Base-by-base conservation (phyloP, 2,113 vertebrate genomes). In the Salvelinus alpinus region DNA sequence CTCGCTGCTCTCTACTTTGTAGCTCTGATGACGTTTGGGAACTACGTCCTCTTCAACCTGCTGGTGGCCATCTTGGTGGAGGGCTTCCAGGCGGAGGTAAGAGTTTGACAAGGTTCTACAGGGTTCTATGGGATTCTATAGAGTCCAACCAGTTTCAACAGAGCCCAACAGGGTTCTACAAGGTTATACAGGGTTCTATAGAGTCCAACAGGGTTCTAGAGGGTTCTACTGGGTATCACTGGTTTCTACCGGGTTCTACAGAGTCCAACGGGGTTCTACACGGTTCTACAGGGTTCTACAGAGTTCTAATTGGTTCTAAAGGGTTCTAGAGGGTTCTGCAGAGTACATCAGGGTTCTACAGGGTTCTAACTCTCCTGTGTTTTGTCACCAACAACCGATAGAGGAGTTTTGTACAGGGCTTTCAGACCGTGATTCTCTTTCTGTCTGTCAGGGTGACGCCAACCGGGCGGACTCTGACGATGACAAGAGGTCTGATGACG, bases 1-100 rank as follows among this genome's bases (percentile, higher is more conserved):
- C 96, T 96, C 96, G 97, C 98, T 0, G 96, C 98, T 0, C 96
- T 99, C 74, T 99, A 99, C 88, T 99, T 99, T 2, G 96, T 99
- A 76, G 96, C 97, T 51, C 95, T 99, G 73, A 99, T 99, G 98
- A 99, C 97, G 9, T 99, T 99, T 0, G 98, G 98, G 77, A 99
- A 99, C 87, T 99, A 99, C 0, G 97, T 99, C 47, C 97, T 99
- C 71, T 99, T 99, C 92, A 99, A 99, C 86, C 92, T 99, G 24
- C 93, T 99, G 0, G 98, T 99, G 73, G 98, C 98, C 92, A 99
- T 99, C 82, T 90, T 99, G 85, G 98, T 99, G 34, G 97, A 99
- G 82, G 97, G 97, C 48, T 99, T 99, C 86, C 98, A 99, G 91
- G 97, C 97, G 1, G 98, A 99, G 95, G 96, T 97, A 85, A 90